Base-by-base conservation (phyloP, 2,888 invertebrate species). In the Hipparchia sbordonii region DNA sequence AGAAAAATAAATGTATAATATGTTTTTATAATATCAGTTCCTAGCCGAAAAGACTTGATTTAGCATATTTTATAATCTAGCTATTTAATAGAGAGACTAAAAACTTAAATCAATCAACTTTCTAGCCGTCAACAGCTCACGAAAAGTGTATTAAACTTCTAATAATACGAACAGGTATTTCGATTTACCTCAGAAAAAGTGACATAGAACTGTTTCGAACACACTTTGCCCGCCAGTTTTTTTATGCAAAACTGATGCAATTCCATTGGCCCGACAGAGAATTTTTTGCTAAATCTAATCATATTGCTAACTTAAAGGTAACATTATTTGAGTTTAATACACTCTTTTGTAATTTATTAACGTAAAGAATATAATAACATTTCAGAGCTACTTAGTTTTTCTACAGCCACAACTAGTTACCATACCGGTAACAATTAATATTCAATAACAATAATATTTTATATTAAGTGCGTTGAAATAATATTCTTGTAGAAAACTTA, bases 141-240 rank as follows among this genome's bases (percentile, higher is more conserved):
- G n/a, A 61, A 69, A 67, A 61, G 61, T 69, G 69, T 69, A 61
- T 69, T 61, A 69, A 65, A 69, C 69, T 61, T 68, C 12, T 48
- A 68, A 68, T 68, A 68, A 60, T 68, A 68, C 59, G 23, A 68
- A 4, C 60, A 60, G 68, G 46, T 68, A 57, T 68, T 68, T 68
- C 59, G 60, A 60, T 68, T 69, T 69, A n/a, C 61, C 13, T 52
- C n/a, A 69, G 51, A 69, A 69, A 69, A 69, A 69, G 69, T 61
- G 52, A 54, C 61, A 61, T 69, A 69, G 61, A 69, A 69, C 60
- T 61, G 60, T 69, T 69, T 60, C 51, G 69, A 69, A 69, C 69
- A 69, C 52, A 69, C 52, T 61, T 69, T 39, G 69, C 61, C 69
- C 60, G 69, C 9, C 52, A 51, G 60, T 10, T 69, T 69, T 65